phyloP scores from a whole-genome alignment of 2,888 invertebrate genomes.

The Ochropacha duplaris region DNA sequence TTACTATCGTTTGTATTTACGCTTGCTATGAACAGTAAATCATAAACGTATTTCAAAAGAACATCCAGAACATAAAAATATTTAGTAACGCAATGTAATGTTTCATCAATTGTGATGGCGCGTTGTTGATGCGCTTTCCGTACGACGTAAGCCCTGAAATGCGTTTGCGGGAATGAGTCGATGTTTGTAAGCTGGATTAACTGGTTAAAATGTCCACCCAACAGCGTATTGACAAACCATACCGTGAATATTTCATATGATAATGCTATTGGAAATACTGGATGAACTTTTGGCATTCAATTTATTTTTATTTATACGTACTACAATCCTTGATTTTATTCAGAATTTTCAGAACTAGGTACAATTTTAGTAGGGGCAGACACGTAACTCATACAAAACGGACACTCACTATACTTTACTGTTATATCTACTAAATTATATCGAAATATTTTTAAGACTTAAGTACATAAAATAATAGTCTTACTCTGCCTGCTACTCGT shows the following conservation, averaged over 20 bases:
- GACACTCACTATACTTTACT: too few species aligned
- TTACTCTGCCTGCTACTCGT: too few species aligned
- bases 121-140: constrained; percentile 61
- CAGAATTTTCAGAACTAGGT: too few species aligned
- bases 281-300: neutral
- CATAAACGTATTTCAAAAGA: neutral
- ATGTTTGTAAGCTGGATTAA: constrained; percentile 59
- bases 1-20: too few species aligned
- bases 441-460: too few species aligned
- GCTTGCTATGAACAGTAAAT: too few species aligned
- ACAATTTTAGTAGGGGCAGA: too few species aligned
- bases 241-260: constrained; percentile 43
- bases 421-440: too few species aligned
- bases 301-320: too few species aligned
- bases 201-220: constrained; percentile 36
- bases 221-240: constrained; percentile 38
- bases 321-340: too few species aligned
- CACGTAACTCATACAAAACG: too few species aligned
- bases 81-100: constrained; percentile 42
- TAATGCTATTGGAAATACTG: neutral
- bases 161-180: constrained; percentile 54
- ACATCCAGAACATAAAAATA: neutral
- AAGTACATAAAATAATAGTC: too few species aligned
- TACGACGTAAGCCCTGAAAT: constrained; percentile 54
- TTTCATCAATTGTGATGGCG: constrained; percentile 65